Conservation (phyloP, 2,113 vertebrate genomes). For the Erythrocebus patas region DNA sequence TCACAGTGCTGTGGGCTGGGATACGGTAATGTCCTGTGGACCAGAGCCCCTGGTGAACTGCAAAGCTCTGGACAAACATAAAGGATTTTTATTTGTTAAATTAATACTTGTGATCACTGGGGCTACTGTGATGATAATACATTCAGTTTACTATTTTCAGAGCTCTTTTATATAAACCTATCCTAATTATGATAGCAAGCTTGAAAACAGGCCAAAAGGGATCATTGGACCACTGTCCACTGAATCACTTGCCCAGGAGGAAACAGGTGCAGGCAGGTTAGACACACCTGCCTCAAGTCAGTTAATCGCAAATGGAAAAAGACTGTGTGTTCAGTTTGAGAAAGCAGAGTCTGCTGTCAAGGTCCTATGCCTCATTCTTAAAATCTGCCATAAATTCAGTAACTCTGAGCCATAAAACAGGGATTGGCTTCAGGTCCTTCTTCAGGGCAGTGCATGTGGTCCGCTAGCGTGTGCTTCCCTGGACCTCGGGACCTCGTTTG, state of each 20-base stretch:
- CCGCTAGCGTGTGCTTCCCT: not conserved
- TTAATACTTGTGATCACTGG: not conserved
- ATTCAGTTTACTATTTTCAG: not conserved
- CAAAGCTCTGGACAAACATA: not conserved
- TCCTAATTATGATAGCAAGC: not conserved
- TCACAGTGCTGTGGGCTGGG: not conserved
- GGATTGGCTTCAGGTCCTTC: not conserved
- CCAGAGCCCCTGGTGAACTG: not conserved
- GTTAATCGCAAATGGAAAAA: not conserved
- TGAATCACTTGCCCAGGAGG: not conserved
- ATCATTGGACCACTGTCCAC: no score
- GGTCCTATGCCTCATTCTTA: not conserved
- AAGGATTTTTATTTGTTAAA: not conserved
- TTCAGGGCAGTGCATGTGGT: no score
- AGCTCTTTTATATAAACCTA: not conserved
- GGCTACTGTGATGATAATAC: not conserved
- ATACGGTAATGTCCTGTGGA: not conserved
- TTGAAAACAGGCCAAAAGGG: not conserved
- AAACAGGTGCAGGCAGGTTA: not conserved
- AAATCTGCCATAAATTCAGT: not conserved
- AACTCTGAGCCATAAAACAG: not conserved
- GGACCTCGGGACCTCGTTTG: not conserved
- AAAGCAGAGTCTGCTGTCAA: not conserved
- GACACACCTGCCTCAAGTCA: not conserved
- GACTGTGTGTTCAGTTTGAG: not conserved